Conservation (phyloP, 2,113 vertebrate species). For the Eolophus roseicapilla region DNA sequence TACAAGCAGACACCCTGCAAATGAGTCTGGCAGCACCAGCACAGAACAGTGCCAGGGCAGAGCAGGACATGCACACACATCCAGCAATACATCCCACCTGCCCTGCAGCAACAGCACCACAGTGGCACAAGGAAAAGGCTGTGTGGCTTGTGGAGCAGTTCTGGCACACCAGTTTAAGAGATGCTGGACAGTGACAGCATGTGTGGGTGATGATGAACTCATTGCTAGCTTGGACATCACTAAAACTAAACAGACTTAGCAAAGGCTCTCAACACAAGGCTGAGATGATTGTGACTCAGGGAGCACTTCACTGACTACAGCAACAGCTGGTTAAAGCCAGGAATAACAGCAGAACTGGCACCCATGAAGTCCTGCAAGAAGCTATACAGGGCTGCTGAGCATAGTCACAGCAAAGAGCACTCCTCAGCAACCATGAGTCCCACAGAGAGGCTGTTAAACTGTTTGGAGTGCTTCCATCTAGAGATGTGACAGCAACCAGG, state of each 20-base stretch:
- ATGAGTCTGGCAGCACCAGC: not conserved
- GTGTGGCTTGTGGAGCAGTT: not conserved
- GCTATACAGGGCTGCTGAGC: not conserved
- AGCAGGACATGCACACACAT: fast-evolving
- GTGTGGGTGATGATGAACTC: not conserved
- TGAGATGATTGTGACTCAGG: not conserved
- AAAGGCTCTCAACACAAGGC: not conserved
- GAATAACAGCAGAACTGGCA: not conserved
- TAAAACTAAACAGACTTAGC: not conserved
- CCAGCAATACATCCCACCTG: fast-evolving
- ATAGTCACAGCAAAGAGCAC: not conserved
- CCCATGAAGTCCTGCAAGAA: not conserved
- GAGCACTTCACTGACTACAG: not conserved
- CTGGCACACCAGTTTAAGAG: not conserved
- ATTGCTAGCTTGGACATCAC: not conserved
- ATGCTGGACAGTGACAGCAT: not conserved
- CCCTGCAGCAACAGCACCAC: no score
- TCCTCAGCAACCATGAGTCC: not conserved
- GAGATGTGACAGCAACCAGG: not conserved
- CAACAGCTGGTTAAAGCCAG: not conserved
- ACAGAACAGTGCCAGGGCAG: not conserved
- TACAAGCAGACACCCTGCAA: not conserved
- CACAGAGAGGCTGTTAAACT: not conserved
- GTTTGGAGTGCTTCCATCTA: not conserved
- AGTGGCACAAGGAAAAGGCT: no score